Conservation (phyloP, 2,113 vertebrate genomes). For the Cebidichthys violaceus region DNA sequence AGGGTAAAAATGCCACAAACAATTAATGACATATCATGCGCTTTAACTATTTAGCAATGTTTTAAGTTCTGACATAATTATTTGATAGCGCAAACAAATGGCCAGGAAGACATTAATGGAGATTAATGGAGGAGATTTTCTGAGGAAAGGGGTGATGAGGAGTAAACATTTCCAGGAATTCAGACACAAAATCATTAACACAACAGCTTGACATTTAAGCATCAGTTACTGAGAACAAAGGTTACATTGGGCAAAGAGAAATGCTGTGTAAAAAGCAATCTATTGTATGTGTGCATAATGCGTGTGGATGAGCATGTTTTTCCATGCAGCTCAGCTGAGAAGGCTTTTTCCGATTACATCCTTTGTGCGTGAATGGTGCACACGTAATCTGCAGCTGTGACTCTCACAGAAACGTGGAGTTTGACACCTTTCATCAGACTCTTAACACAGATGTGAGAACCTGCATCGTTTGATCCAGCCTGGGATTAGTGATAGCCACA, state of each 20-base stretch:
- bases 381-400: conserved; percentile 9
- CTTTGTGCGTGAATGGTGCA: conserved; percentile 29
- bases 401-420: conserved; percentile 52
- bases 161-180: conserved; percentile 42
- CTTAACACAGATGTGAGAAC: conserved; percentile 76
- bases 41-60: conserved; percentile 17
- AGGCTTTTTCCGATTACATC: conserved; percentile 3
- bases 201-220: conserved; percentile 39
- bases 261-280: conserved; percentile 9
- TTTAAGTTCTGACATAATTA: conserved; percentile 27
- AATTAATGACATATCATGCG: conserved; percentile 29
- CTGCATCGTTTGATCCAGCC: conserved; percentile 53
- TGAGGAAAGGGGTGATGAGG: neutral
- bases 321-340: conserved; percentile 24
- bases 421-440: conserved; percentile 58
- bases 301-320: conserved; percentile 40
- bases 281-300: conserved; percentile 6
- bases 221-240: conserved; percentile 33
- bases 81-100: conserved; percentile 10
- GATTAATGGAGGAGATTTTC: neutral
- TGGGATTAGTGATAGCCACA: conserved; percentile 66
- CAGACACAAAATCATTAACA: conserved; percentile 18
- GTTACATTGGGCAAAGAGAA: conserved; percentile 23
- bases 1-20: conserved; percentile 52
- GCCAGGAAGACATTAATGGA: conserved; percentile 8